Percentiles rank a stretch among this genome's conserved stretches.
Evolutionary conservation across 2,797 vertebrate species (phyloP).

Genomic region (Hippoglossus hippoglossus): DNA sequence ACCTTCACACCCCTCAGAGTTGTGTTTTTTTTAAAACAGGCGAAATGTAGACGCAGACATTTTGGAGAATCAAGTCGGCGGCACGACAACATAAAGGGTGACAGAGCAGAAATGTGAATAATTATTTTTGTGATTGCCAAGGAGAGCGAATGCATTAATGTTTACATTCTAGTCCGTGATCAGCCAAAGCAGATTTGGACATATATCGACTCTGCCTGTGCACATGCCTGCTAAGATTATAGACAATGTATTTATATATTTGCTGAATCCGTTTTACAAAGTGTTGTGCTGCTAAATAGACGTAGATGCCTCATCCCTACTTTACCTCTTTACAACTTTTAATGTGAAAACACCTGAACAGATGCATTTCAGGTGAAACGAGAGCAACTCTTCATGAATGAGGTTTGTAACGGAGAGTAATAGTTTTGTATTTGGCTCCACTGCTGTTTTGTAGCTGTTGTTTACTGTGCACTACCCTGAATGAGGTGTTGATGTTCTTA

Average conservation of each 20-base stretch:
- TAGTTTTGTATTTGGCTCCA: slow-evolving; percentile 63
- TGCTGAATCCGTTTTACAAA: slow-evolving; percentile 40
- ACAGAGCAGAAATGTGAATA: background rate
- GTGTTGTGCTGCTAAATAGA: slow-evolving; percentile 67
- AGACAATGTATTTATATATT: slow-evolving; percentile 54
- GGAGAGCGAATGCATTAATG: background rate
- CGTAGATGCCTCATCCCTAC: slow-evolving; percentile 52
- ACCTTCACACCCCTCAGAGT: slow-evolving; percentile 13
- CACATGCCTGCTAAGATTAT: slow-evolving; percentile 42
- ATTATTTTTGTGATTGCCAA: slow-evolving; percentile 19
- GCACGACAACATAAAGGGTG: background rate
- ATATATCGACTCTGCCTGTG: slow-evolving; percentile 27
- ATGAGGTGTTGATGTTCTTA: slow-evolving; percentile 47
- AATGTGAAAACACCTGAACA: slow-evolving; percentile 40
- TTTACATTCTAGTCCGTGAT: slow-evolving; percentile 34
- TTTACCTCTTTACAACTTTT: slow-evolving; percentile 44
- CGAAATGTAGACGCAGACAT: slow-evolving; percentile 7
- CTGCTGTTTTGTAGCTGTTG: slow-evolving; percentile 68
- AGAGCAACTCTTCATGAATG: slow-evolving; percentile 12
- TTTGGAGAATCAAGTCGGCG: background rate
- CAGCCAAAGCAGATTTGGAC: slow-evolving; percentile 34
- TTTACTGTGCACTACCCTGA: slow-evolving; percentile 42
- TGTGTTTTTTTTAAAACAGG: slow-evolving; percentile 24
- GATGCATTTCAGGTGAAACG: slow-evolving; percentile 37
- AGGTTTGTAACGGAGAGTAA: background rate